phyloP scores from a whole-genome alignment of 2,888 invertebrate genomes.

The Andricus quercusramuli region DNA sequence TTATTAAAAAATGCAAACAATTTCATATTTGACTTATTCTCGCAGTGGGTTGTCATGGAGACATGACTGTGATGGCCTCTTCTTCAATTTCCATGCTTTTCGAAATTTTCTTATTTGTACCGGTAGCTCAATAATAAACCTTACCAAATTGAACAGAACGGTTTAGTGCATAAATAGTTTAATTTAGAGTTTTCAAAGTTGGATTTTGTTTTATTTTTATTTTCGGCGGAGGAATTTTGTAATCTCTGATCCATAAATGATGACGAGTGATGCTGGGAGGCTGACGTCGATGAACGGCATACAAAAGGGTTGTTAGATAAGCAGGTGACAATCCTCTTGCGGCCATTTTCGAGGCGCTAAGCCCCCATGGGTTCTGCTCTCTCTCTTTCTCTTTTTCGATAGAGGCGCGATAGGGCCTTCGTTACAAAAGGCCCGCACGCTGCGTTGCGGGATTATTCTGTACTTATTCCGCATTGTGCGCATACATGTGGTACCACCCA shows the following conservation, averaged over 20 bases:
- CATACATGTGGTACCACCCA: conserved; percentile 38
- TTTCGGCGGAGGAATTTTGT: background rate
- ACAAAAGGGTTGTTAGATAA: conserved; percentile 62
- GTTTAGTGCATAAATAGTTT: too few relatives aligned
- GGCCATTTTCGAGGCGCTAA: conserved; percentile 71
- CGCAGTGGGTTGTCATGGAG: too few relatives aligned
- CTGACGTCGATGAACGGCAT: background rate
- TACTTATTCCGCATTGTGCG: conserved; percentile 56
- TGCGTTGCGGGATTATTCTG: conserved; percentile 67
- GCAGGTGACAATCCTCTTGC: conserved; percentile 77
- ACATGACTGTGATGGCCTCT: too few relatives aligned
- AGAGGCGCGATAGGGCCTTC: conserved; percentile 57
- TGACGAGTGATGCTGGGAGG: background rate
- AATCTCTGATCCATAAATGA: conserved; percentile 7
- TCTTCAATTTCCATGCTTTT: too few relatives aligned
- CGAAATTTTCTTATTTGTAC: too few relatives aligned
- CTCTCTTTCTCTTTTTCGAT: conserved; percentile 48
- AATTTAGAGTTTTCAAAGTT: too few relatives aligned
- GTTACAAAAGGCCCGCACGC: conserved; percentile 70
- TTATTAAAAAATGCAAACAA: too few relatives aligned
- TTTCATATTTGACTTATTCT: too few relatives aligned
- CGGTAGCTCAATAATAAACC: too few relatives aligned
- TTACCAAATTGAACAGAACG: too few relatives aligned
- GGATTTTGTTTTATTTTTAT: background rate
- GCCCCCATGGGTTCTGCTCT: conserved; percentile 56